Evolutionary conservation across 23 tunicate genomes (phyloP), one percentile per base, ranked within the genome.

Genomic region (Clavelina lepadiformis): DNA sequence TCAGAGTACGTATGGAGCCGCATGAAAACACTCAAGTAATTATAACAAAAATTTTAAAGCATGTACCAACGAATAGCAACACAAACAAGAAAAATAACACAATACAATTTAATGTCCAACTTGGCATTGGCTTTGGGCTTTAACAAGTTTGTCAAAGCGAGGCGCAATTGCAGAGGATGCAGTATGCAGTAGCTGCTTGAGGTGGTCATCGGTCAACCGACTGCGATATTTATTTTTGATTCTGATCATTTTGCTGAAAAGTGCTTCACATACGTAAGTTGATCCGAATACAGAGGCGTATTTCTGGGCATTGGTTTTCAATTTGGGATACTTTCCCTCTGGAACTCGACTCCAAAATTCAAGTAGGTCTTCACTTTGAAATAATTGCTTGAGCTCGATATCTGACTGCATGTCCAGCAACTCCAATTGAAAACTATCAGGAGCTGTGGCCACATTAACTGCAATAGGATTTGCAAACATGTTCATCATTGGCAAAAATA

Each of bases 311-410:
- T 76, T 76, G 74, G 82, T 28, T 65, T 65, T 66, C 65, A 66
- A 26, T 65, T 66, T 76, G 73, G 65, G 70, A 61, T 74, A 74
- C 46, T 61, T 61, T 61, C 60, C 60, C 70, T 74, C 59, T 25
- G 80, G 80, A 74, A 74, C 80, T 74, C 60, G 59, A 60, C 80
- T 74, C 70, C 69, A 61, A 74, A 74, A 74, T 31, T 46, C 80
- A 46, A 74, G 80, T 31, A 47, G 70, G 32, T 28, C 58, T 44
- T 61, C 80, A 45, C 69, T 74, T 62, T 49, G 70, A 74, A 74
- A 74, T 74, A 28, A 30, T 74, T 74, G 69, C 31, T n/a, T 74
- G 28, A 61, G 70, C 80, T 62, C 70, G 70, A 74, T n/a, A 67
- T 67, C 73, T 46, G 59, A 46, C 73, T 71, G 71, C 65, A 71